phyloP scores from a whole-genome alignment of 2,113 vertebrate genomes.

The Numenius arquata region DNA sequence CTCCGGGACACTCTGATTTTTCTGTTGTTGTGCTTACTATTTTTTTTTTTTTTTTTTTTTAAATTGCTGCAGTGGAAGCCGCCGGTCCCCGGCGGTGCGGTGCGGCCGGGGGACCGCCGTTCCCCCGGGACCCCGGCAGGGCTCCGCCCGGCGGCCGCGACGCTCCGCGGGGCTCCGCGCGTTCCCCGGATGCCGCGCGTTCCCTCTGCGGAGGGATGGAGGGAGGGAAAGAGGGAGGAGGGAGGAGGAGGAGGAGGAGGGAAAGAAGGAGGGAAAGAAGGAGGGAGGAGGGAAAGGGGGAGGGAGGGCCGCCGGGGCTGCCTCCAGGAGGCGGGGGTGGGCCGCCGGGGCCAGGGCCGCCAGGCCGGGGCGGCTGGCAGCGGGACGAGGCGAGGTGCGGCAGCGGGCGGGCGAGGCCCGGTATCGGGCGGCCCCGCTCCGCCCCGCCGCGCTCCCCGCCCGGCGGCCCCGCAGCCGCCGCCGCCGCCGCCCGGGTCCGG shows the following conservation, averaged over 20 bases:
- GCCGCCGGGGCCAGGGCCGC: background rate
- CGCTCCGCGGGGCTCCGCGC: background rate
- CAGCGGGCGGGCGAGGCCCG: background rate
- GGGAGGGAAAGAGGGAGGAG: background rate
- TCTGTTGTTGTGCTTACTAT: background rate
- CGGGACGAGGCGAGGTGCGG: background rate
- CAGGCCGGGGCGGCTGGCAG: slow-evolving; percentile 33
- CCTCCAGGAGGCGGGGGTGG: background rate
- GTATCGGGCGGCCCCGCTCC: background rate
- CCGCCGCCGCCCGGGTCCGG: background rate
- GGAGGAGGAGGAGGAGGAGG: background rate
- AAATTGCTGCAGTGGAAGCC: background rate
- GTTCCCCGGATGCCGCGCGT: slow-evolving; percentile 54
- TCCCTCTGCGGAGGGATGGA: slow-evolving; percentile 1
- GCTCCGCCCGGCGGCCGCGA: background rate
- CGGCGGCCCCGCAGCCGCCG: background rate
- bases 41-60: no score
- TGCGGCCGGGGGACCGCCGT: background rate
- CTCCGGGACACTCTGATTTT: background rate
- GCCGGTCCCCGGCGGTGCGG: background rate
- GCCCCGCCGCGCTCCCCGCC: background rate
- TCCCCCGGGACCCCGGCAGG: background rate
- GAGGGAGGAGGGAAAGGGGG: background rate
- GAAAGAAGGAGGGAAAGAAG: background rate
- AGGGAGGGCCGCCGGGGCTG: background rate